Percentiles rank a stretch among this genome's conserved stretches.
Conservation (phyloP, 2,888 invertebrate genomes). For the Ypsolopha scabrella region DNA sequence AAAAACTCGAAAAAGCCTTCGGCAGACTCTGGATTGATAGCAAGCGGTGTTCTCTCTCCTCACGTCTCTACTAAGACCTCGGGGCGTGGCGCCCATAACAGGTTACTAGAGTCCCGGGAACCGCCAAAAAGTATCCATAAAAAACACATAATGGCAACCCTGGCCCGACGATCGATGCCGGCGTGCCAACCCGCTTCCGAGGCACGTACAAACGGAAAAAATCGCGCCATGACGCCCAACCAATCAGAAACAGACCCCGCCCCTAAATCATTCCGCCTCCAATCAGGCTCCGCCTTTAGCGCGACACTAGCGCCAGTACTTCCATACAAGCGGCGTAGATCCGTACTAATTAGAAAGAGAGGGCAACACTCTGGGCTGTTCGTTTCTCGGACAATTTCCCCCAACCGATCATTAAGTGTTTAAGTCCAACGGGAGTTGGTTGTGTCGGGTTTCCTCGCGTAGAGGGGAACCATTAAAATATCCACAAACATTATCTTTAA, state of each 20-base stretch:
- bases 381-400: constrained; percentile 69
- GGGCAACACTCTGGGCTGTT: constrained; percentile 36
- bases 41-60: constrained; percentile 33
- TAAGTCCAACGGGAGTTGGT: constrained; percentile 69
- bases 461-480: constrained; percentile 66
- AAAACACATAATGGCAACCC: constrained; percentile 66
- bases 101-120: constrained; percentile 59
- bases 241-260: constrained; percentile 38
- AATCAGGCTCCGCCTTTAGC: constrained; percentile 31
- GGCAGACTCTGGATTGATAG: constrained; percentile 57
- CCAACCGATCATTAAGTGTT: constrained; percentile 71
- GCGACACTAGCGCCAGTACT: constrained; percentile 40
- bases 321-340: constrained; percentile 48
- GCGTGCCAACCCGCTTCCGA: constrained; percentile 55
- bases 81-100: constrained; percentile 62
- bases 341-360: constrained; percentile 46
- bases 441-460: constrained; percentile 67
- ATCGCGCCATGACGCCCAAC: constrained; percentile 37
- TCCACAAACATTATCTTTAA: constrained; percentile 70
- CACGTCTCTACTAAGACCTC: constrained; percentile 41
- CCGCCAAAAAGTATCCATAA: constrained; percentile 68
- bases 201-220: constrained; percentile 58
- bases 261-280: constrained; percentile 35
- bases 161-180: constrained; percentile 58
- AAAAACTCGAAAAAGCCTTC: constrained; percentile 42